Conservation (phyloP, 2,113 vertebrate species). For the Nipponia nippon region DNA sequence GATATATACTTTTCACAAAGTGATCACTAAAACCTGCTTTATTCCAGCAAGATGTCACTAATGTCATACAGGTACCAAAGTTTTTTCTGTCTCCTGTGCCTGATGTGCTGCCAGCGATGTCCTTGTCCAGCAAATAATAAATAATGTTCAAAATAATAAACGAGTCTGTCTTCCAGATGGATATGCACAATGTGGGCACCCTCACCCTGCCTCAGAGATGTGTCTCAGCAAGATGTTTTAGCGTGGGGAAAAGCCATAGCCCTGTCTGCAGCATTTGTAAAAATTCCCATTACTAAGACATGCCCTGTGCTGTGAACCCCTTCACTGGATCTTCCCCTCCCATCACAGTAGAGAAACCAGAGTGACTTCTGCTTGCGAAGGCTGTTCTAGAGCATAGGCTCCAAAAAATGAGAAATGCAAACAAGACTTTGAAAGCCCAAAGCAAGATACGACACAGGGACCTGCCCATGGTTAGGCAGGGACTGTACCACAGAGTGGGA, state of each 20-base stretch:
- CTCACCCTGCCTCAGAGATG: neutral
- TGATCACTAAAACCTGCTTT: neutral
- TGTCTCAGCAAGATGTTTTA: neutral
- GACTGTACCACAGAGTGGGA: fast-evolving
- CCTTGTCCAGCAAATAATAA: neutral
- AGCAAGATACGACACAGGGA: neutral
- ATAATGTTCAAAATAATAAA: neutral
- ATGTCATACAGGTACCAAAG: neutral
- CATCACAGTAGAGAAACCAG: fast-evolving
- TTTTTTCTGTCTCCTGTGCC: neutral
- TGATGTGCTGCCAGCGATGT: neutral
- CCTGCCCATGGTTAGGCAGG: neutral
- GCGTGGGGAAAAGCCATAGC: neutral
- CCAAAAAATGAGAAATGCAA: neutral
- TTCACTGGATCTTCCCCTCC: no score
- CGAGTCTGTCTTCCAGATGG: neutral
- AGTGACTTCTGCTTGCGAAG: neutral
- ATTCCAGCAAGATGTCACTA: neutral
- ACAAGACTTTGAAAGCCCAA: neutral
- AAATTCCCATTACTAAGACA: neutral
- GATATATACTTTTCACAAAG: neutral
- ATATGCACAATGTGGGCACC: neutral
- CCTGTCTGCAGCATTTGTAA: neutral
- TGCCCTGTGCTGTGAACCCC: neutral
- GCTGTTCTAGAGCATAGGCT: neutral